These are phyloP conservation scores for Cepaea hortensis DNA, from an alignment of 2,888 invertebrate species.

Conservation along the genomic window DNA sequence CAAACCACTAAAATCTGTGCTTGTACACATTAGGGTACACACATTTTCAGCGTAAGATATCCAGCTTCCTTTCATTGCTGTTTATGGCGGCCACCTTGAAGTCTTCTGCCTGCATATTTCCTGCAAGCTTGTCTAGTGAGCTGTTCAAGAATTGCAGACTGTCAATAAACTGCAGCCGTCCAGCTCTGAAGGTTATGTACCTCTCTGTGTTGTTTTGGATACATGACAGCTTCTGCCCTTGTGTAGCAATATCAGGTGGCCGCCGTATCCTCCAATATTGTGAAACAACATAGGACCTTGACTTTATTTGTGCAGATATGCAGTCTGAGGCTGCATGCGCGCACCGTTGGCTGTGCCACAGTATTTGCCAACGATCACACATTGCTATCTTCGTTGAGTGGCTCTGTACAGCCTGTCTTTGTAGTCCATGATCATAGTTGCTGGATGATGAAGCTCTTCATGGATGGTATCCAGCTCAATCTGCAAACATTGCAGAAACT, in stretches of 20 bases:
- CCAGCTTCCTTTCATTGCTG: no score
- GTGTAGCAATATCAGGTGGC: background rate
- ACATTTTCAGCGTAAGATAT: no score
- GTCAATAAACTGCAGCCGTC: background rate
- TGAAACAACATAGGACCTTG: slow-evolving; percentile 4
- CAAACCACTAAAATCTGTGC: no score
- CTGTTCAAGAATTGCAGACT: background rate
- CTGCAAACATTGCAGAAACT: background rate
- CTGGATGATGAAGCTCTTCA: background rate
- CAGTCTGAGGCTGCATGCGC: slow-evolving; percentile 22
- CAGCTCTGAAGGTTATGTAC: background rate
- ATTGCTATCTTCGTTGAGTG: background rate
- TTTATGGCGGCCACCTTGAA: no score
- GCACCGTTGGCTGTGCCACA: background rate
- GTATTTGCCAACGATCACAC: background rate
- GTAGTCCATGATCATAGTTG: background rate
- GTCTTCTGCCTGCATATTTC: background rate
- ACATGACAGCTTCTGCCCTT: background rate
- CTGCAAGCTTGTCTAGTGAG: background rate
- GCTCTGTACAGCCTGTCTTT: background rate
- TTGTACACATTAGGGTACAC: no score
- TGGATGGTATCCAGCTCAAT: background rate
- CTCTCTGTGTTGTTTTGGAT: slow-evolving; percentile 4
- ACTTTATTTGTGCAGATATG: background rate
- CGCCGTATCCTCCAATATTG: slow-evolving; percentile 6